Evolutionary conservation across 2,113 vertebrate species (phyloP), one percentile per base, ranked within the genome.

Genomic region (Coracopsis vasa): DNA sequence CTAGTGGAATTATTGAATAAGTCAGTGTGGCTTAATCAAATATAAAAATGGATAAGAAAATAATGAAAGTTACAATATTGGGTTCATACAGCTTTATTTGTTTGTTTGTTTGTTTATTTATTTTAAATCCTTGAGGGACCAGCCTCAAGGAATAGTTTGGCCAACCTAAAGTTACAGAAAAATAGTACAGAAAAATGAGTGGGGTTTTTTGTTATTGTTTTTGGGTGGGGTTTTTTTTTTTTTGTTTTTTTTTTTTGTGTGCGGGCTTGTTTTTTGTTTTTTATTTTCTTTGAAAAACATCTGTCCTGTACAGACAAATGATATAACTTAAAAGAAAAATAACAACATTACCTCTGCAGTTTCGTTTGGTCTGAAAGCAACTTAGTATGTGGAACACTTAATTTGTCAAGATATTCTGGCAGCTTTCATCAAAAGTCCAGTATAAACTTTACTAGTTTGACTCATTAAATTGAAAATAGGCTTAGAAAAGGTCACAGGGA

Each of bases 391-490:
- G 67, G 35, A 94, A 95, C 91, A 90, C 62, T 92, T 96, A 95
- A 96, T 95, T 97, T 89, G 95, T 92, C 93, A 95, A 53, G 64
- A n/a, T 42, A 80, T 92, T 58, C 65, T 95, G 94, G 74, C 96
- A 97, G 91, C 11, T 74, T 44, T 92, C 96, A 94, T 94, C 81
- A 92, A 75, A 96, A 97, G 69, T 67, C 95, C 60, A 79, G 66
- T 90, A 82, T 94, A 95, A 94, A 72, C 58, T 97, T 97, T 93
- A 87, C 84, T 94, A 84, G 74, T 94, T 96, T 94, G 72, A 67
- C 81, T 97, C 88, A 96, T 97, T 98, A 97, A 97, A 92, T 78
- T 92, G 69, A 95, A 97, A 97, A 95, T 89, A 41, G 84, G 84
- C 64, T 96, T 92, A 33, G 44, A 94, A 96, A 97, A 97, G 88